Evolutionary conservation across 92 coral and sea anemone species (phyloP), one percentile per base, ranked within the genome.

Genomic region (Metridium senile): DNA sequence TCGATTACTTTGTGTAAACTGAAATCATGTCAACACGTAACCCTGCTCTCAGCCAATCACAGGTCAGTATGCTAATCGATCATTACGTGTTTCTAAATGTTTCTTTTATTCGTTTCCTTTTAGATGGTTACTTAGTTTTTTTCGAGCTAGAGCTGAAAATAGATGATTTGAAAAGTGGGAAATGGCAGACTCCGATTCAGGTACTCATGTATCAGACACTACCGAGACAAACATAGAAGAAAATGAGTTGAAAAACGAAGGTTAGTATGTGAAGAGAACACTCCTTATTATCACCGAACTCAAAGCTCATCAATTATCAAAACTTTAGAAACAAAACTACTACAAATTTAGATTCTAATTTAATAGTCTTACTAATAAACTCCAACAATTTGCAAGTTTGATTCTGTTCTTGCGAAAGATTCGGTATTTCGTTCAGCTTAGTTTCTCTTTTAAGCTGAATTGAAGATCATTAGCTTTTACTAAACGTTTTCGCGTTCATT

Each of bases 101-200:
- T 27, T 33, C 11, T 73, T 31, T 45, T 57, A 54, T 58, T 10
- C 34, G 52, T 26, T 30, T 51, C 31, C 33, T 39, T 53, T 57
- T 53, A 53, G 26, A 33, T 46, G 30, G 47, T 11, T 51, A 2
- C 19, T 43, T 17, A 25, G 11, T 8, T 39, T 22, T 35, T 46
- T 25, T 6, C 34, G 43, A 16, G 35, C 25, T 16, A 10, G 35
- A 22, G 16, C 29, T 46, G 6, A 13, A 51, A 72, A 32, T 21
- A 20, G 1, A 7, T 23, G 39, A 33, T 53, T 72, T 58, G 1
- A 19, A 33, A 46, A 58, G 31, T 16, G 49, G 85, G 23, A 76
- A 31, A 91, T 91, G 97, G 89, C 97, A 29, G 97, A 91, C 70
- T 91, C 97, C 9, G 97, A 91, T 31, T 91, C 97, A 8, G 97